Conservation (phyloP, 2,113 vertebrate species). For the Microtus ochrogaster region DNA sequence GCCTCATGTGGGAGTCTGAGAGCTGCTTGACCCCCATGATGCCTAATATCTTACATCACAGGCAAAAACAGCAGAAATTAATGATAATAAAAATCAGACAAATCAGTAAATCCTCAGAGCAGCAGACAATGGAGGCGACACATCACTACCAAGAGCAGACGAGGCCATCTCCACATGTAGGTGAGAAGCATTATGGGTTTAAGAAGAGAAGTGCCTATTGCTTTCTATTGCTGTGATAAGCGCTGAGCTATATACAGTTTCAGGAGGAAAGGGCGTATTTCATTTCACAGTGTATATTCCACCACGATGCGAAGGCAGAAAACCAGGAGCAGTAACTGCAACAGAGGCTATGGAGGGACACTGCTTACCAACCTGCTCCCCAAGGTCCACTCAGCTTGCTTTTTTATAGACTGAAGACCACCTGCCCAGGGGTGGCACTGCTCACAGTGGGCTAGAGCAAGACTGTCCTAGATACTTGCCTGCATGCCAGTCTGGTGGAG, state of each 20-base stretch:
- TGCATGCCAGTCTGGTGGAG: not conserved
- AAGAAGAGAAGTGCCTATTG: not conserved
- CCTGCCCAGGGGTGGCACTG: not conserved
- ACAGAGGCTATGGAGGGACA: not conserved
- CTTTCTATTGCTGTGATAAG: not conserved
- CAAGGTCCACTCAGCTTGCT: not conserved
- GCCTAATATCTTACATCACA: not conserved
- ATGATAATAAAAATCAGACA: not conserved
- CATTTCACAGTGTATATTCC: not conserved
- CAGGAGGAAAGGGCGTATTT: not conserved
- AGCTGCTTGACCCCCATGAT: no score
- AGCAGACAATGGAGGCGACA: not conserved
- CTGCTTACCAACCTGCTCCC: not conserved
- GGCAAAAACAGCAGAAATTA: not conserved
- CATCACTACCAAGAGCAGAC: not conserved
- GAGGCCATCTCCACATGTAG: not conserved
- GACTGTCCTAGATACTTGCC: not conserved
- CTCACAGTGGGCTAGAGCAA: not conserved
- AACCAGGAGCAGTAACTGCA: not conserved
- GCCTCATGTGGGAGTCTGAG: not conserved
- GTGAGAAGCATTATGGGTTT: not conserved
- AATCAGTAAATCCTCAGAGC: not conserved
- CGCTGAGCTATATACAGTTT: not conserved
- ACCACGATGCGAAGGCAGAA: not conserved
- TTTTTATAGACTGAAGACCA: not conserved